Evolutionary conservation across 2,113 vertebrate species (phyloP).

Genomic region (Myrmophylax atrothorax): DNA sequence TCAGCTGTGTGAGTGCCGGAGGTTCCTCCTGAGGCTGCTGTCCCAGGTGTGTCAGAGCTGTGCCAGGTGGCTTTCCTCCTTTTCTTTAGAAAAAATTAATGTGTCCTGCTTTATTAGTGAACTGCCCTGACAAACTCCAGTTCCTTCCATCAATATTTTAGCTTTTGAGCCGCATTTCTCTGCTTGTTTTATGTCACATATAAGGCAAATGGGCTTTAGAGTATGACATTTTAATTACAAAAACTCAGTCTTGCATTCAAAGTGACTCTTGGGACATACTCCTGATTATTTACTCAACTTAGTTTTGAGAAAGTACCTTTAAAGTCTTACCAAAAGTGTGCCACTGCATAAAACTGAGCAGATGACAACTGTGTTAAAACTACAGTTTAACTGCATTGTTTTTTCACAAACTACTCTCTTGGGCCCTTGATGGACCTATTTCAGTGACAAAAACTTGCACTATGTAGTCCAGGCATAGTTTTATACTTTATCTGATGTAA

Average conservation of each 20-base stretch:
- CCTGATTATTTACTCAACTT: neutral
- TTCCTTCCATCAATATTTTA: no score
- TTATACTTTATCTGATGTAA: neutral
- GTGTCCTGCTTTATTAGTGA: neutral
- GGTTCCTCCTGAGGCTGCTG: neutral
- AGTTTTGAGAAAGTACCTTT: neutral
- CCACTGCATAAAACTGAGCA: neutral
- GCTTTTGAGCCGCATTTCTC: neutral
- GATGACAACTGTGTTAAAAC: neutral
- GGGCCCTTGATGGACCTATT: neutral
- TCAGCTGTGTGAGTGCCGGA: neutral
- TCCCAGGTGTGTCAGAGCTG: accelerated
- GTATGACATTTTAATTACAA: neutral
- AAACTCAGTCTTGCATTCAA: neutral
- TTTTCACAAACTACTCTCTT: neutral
- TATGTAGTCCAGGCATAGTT: neutral
- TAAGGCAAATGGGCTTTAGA: neutral
- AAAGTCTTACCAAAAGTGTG: neutral
- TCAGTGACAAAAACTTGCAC: neutral
- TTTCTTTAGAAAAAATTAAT: neutral
- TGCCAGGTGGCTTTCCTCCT: neutral
- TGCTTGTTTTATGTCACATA: accelerated
- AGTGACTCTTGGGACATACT: neutral
- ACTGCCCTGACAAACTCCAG: accelerated
- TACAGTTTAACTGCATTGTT: neutral